Conservation (phyloP, 53 echinoderm and acorn worm genomes). For the Henricia sp. region DNA sequence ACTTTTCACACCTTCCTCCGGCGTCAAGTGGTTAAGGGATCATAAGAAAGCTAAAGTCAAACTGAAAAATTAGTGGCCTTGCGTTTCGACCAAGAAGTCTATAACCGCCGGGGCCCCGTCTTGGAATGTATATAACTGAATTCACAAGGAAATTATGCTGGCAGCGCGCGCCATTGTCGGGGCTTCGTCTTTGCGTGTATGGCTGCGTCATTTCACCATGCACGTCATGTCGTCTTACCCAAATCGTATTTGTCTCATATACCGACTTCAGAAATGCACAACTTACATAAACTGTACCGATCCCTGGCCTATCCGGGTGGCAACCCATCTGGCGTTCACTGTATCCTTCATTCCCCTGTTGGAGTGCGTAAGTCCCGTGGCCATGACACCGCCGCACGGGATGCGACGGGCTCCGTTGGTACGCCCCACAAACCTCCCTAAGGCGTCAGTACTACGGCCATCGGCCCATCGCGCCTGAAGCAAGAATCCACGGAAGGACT, state of each 20-base stretch:
- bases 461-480: conserved; percentile 29
- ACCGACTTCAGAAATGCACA: neutral
- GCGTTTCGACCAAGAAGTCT: too few relatives aligned
- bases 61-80: too few relatives aligned
- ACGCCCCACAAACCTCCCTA: neutral
- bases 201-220: neutral
- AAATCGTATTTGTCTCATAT: neutral
- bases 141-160: neutral
- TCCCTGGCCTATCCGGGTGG: neutral
- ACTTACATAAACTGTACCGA: conserved; percentile 30
- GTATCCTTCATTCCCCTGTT: neutral
- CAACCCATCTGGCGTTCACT: neutral
- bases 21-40: too few relatives aligned
- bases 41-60: too few relatives aligned
- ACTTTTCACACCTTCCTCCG: too few relatives aligned
- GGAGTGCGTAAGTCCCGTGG: conserved; percentile 31
- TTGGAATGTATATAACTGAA: neutral
- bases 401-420: neutral
- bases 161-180: neutral
- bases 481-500: conserved; percentile 21
- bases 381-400: neutral
- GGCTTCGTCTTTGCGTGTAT: neutral
- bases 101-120: neutral
- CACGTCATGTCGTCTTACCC: neutral
- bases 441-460: neutral